Conservation (phyloP, 2,888 invertebrate genomes). For the Diaphora mendica region DNA sequence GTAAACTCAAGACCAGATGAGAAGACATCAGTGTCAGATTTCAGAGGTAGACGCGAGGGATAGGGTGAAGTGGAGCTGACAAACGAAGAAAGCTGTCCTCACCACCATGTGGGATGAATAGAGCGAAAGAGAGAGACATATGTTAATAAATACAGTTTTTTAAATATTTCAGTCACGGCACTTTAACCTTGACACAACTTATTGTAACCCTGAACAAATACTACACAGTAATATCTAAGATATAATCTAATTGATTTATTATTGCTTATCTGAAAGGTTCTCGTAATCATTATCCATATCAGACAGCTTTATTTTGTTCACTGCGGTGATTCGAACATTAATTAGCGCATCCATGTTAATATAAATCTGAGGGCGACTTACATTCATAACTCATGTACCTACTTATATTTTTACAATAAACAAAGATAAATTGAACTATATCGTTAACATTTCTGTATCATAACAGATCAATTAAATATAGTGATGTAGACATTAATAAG, state of each 20-base stretch:
- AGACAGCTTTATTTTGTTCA: not conserved
- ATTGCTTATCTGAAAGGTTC: not conserved
- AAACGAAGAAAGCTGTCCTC: too few relatives aligned
- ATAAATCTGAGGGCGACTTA: not conserved
- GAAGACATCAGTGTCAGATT: too few relatives aligned
- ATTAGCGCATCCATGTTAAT: not conserved
- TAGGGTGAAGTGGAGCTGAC: too few relatives aligned
- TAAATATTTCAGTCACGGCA: not conserved
- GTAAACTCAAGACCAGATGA: too few relatives aligned
- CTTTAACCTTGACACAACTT: not conserved
- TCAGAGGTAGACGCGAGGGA: too few relatives aligned
- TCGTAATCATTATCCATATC: not conserved
- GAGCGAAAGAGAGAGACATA: too few relatives aligned
- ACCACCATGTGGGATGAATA: too few relatives aligned
- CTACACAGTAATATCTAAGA: not conserved
- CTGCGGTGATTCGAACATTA: not conserved
- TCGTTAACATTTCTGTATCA: not conserved
- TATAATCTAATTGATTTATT: conserved; percentile 2
- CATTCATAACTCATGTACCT: not conserved
- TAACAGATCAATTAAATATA: not conserved
- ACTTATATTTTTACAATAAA: not conserved
- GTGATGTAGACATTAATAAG: too few relatives aligned
- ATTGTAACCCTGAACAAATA: not conserved
- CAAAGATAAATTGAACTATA: not conserved
- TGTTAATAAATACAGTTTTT: not conserved